Conservation (phyloP, 1,140 invertebrate species). For the Leptoteleia sp. region DNA sequence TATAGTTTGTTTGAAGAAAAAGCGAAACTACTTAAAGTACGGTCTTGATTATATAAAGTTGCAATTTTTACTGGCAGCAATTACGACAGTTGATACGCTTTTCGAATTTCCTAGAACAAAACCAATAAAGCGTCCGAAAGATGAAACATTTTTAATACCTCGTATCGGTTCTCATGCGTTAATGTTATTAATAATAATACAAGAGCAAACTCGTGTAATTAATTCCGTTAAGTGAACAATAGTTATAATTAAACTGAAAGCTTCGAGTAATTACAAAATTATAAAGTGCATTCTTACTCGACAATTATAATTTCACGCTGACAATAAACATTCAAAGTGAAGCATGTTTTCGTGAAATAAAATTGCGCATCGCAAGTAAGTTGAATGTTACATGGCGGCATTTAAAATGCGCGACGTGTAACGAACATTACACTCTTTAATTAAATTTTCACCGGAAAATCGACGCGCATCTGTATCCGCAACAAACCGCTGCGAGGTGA, state of each 20-base stretch:
- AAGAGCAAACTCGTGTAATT: constrained; percentile 17
- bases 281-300: constrained; percentile 5
- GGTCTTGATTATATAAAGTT: no score
- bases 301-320: constrained; percentile 24
- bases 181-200: constrained; percentile 8
- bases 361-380: constrained; percentile 6
- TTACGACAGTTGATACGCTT: no score
- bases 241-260: constrained; percentile 27
- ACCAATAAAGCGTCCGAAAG: no score
- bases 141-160: background rate
- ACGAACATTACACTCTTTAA: constrained; percentile 14
- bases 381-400: background rate
- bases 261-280: constrained; percentile 32
- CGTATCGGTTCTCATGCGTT: no score
- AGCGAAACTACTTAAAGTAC: no score
- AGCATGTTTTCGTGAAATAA: constrained; percentile 14
- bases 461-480: background rate
- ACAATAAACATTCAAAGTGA: constrained; percentile 21
- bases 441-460: constrained; percentile 21
- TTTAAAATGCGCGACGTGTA: background rate
- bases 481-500: no score
- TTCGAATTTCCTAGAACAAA: no score
- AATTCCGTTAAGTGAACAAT: constrained; percentile 26
- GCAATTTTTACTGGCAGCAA: no score
- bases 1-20: no score